Evolutionary conservation across 1,140 invertebrate genomes (phyloP).

Genomic region (Drosophila rufa): DNA sequence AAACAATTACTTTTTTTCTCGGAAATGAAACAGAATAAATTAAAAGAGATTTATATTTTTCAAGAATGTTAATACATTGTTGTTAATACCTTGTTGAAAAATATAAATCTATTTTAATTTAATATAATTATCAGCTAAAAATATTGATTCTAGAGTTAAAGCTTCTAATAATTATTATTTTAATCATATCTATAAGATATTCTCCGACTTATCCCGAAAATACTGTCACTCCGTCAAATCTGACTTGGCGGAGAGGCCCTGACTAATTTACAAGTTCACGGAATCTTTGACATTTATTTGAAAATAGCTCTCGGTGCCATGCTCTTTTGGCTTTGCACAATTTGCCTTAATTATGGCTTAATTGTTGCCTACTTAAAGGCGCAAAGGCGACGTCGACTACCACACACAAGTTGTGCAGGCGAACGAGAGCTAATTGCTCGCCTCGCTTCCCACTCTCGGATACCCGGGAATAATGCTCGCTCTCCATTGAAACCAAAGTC

Average conservation of each 20-base stretch:
- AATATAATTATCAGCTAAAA: no score
- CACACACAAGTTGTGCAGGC: not conserved
- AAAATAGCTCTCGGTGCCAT: conserved; percentile 7
- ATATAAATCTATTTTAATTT: no score
- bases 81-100: no score
- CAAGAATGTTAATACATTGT: no score
- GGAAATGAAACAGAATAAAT: no score
- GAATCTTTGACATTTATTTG: conserved; percentile 11
- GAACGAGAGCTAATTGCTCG: conserved; percentile 5
- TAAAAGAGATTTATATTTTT: no score
- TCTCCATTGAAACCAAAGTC: conserved; percentile 31
- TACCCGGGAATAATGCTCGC: not conserved
- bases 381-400: conserved; percentile 5
- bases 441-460: not conserved
- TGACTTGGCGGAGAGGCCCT: not conserved
- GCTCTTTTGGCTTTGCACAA: conserved; percentile 15
- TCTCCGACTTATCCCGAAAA: no score
- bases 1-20: no score
- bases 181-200: no score
- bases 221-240: no score
- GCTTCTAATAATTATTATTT: not conserved
- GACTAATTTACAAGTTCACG: conserved; percentile 5
- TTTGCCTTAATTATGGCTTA: conserved; percentile 13
- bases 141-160: no score
- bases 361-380: conserved; percentile 19